Percentiles rank a stretch among this genome's conserved stretches.
Evolutionary conservation across 1,140 invertebrate genomes (phyloP).

Genomic region (Melitaea cinxia): DNA sequence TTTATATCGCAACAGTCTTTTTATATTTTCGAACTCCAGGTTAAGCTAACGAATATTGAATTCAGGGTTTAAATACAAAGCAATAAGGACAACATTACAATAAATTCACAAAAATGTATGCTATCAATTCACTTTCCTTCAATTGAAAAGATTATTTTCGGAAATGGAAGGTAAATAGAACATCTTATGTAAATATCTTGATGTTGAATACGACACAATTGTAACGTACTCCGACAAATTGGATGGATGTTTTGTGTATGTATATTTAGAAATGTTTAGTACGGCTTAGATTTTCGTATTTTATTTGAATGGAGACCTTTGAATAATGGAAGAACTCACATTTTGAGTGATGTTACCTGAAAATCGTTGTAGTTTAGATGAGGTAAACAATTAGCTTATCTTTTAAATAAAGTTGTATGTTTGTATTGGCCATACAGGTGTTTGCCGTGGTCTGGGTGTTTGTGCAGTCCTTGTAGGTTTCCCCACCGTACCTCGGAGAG

Average conservation of each 20-base stretch:
- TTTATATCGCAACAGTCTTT: background rate
- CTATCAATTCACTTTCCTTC: slow-evolving; percentile 45
- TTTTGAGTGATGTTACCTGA: no score
- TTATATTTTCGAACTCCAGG: background rate
- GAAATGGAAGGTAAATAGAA: slow-evolving; percentile 51
- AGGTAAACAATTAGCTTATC: no score
- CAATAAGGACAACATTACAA: slow-evolving; percentile 6
- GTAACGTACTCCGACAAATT: slow-evolving; percentile 48
- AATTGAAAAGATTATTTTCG: slow-evolving; percentile 47
- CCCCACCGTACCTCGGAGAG: no score
- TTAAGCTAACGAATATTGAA: no score
- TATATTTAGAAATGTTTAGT: slow-evolving; percentile 34
- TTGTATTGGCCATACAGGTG: no score
- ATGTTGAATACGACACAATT: slow-evolving; percentile 48
- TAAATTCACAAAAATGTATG: slow-evolving; percentile 3
- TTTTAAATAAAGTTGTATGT: no score
- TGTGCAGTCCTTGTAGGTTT: no score
- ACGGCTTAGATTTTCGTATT: slow-evolving; percentile 10
- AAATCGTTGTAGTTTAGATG: no score
- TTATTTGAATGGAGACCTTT: slow-evolving; percentile 13
- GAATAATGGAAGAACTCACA: no score
- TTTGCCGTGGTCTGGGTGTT: no score
- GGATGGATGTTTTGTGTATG: slow-evolving; percentile 52
- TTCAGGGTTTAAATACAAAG: background rate
- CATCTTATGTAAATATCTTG: slow-evolving; percentile 50